Evolutionary conservation across 64 coral and sea anemone species (phyloP).

Genomic region (Montipora capricornis): DNA sequence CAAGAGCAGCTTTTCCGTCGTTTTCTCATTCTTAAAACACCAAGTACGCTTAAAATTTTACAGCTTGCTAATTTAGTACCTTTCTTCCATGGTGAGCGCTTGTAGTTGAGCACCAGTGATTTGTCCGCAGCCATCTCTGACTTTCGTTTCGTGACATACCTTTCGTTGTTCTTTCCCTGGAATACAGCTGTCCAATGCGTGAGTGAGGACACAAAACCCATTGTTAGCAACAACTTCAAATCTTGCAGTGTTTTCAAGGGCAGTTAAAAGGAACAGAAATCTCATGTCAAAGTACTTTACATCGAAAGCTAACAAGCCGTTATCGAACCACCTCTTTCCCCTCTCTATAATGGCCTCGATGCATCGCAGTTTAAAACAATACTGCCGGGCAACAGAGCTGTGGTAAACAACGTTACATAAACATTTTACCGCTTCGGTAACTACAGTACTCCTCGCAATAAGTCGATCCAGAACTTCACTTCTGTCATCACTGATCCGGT

Average conservation of each 20-base stretch:
- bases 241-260: constrained; percentile 75
- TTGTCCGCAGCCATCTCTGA: constrained; percentile 58
- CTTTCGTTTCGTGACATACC: constrained; percentile 53
- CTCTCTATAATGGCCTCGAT: constrained; percentile 70
- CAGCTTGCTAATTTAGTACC: constrained; percentile 21
- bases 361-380: constrained; percentile 67
- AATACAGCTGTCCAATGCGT: constrained; percentile 77
- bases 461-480: constrained; percentile 30
- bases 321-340: constrained; percentile 75
- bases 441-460: background rate
- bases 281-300: constrained; percentile 94
- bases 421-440: constrained; percentile 92
- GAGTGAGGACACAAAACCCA: constrained; percentile 79
- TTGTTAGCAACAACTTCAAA: constrained; percentile 55
- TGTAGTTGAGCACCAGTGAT: constrained; percentile 37
- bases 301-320: constrained; percentile 60
- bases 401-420: constrained; percentile 96
- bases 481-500: background rate
- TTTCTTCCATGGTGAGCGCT: constrained; percentile 69
- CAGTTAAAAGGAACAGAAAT: constrained; percentile 90
- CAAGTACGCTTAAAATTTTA: no score
- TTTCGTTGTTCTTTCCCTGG: constrained; percentile 82
- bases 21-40: no score
- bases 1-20: no score
- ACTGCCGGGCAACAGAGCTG: constrained; percentile 62